These are phyloP conservation scores for Salarias fasciatus DNA, from an alignment of 2,797 vertebrate species.

Conservation along the genomic window DNA sequence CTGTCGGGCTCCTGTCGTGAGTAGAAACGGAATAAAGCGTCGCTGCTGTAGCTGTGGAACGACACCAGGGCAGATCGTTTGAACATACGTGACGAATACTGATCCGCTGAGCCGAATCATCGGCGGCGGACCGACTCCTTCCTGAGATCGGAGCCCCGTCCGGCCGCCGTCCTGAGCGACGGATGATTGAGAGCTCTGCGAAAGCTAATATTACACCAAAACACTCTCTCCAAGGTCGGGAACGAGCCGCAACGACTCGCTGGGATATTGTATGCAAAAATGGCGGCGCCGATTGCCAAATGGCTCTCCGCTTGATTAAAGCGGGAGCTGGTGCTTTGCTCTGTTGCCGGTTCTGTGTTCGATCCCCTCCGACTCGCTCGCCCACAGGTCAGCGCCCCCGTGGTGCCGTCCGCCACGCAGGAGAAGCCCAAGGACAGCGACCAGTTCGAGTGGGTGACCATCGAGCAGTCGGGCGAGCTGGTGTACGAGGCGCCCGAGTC, in stretches of 20 bases:
- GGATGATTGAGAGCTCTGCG: not conserved
- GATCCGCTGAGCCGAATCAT: not conserved
- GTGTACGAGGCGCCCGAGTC: constrained; percentile 98
- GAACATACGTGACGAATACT: too few relatives aligned
- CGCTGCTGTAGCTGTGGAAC: too few relatives aligned
- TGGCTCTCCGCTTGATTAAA: constrained; percentile 1
- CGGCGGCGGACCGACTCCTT: too few relatives aligned
- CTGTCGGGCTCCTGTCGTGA: too few relatives aligned
- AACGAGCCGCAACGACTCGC: not conserved
- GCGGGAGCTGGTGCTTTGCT: constrained; percentile 1
- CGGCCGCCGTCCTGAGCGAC: not conserved
- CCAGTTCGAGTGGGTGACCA: constrained; percentile 99
- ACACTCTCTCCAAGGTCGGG: not conserved
- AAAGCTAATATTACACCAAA: not conserved
- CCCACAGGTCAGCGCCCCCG: constrained; percentile 93
- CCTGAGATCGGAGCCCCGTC: not conserved
- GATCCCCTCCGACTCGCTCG: not conserved
- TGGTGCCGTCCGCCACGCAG: constrained; percentile 91
- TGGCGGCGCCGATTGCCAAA: not conserved
- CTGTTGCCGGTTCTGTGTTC: not conserved
- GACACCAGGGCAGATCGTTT: too few relatives aligned
- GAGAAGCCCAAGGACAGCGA: constrained; percentile 98
- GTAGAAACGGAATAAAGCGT: too few relatives aligned
- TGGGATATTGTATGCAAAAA: constrained; percentile 3
- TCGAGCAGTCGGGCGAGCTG: constrained; percentile 96